phyloP scores from a whole-genome alignment of 1,140 invertebrate genomes.

The Apis cerana region DNA sequence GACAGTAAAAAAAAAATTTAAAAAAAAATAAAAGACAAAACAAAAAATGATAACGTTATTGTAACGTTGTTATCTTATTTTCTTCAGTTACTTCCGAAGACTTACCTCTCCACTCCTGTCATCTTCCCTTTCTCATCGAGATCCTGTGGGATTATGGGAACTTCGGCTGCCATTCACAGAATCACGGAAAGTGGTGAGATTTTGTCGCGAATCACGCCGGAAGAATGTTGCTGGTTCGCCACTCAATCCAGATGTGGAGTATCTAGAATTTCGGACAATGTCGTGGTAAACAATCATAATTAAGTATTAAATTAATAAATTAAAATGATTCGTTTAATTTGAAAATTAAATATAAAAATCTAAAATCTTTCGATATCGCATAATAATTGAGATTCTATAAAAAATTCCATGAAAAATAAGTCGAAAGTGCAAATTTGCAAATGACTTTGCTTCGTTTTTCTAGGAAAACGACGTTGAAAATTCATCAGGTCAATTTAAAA shows the following conservation, averaged over 20 bases:
- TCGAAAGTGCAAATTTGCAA: no score
- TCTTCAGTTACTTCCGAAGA: conserved; percentile 68
- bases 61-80: conserved; percentile 38
- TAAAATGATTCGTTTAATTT: no score
- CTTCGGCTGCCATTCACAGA: conserved; percentile 33
- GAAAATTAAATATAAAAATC: no score
- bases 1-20: conserved; percentile 47
- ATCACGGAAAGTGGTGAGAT: conserved; percentile 55
- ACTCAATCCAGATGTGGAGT: conserved; percentile 31
- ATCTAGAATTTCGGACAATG: conserved; percentile 39
- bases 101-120: conserved; percentile 67
- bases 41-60: conserved; percentile 5
- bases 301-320: no score
- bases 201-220: conserved; percentile 56
- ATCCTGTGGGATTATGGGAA: conserved; percentile 43
- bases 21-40: conserved; percentile 25
- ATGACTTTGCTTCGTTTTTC: no score
- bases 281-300: conserved; percentile 39
- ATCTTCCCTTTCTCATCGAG: conserved; percentile 63
- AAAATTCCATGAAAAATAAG: no score
- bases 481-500: no score
- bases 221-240: conserved; percentile 66
- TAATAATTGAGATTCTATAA: no score
- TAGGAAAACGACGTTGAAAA: no score
- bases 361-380: no score